These are phyloP conservation scores for Lithophane semibrunnea DNA, from an alignment of 2,888 invertebrate species.

Conservation along the genomic window DNA sequence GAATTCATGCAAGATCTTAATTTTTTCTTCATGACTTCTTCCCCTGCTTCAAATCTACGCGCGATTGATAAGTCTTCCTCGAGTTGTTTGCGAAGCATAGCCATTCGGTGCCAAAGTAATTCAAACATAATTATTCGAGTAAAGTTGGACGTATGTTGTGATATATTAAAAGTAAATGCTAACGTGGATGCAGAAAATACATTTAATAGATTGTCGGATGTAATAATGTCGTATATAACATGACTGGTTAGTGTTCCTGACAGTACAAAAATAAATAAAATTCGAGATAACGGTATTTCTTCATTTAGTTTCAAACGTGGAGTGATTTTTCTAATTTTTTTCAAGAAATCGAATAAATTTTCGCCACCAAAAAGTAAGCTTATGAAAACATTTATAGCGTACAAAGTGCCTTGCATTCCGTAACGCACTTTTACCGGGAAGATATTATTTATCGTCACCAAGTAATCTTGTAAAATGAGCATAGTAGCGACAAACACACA, in stretches of 20 bases:
- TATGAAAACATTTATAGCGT: neutral
- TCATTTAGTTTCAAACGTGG: neutral
- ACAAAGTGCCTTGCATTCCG: neutral
- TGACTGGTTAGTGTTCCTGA: fast-evolving
- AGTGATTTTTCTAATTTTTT: neutral
- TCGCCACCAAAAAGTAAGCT: conserved; percentile 5
- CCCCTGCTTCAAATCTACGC: conserved; percentile 7
- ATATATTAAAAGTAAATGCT: neutral
- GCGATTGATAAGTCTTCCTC: neutral
- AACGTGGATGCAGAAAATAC: fast-evolving
- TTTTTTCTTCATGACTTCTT: conserved; percentile 18
- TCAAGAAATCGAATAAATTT: conserved; percentile 6
- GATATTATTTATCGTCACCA: fast-evolving
- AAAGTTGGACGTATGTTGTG: neutral
- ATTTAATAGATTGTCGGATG: fast-evolving
- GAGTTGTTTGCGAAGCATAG: conserved; percentile 3
- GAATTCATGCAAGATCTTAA: neutral
- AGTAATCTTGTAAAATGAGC: neutral
- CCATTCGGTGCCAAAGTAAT: conserved; percentile 16
- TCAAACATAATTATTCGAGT: conserved; percentile 32
- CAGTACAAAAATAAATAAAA: neutral
- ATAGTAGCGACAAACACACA: neutral
- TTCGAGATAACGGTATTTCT: conserved; percentile 4
- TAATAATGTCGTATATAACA: fast-evolving
- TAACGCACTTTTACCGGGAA: fast-evolving